Conservation (phyloP, 1,140 invertebrate species). For the Trichoplusia ni region DNA sequence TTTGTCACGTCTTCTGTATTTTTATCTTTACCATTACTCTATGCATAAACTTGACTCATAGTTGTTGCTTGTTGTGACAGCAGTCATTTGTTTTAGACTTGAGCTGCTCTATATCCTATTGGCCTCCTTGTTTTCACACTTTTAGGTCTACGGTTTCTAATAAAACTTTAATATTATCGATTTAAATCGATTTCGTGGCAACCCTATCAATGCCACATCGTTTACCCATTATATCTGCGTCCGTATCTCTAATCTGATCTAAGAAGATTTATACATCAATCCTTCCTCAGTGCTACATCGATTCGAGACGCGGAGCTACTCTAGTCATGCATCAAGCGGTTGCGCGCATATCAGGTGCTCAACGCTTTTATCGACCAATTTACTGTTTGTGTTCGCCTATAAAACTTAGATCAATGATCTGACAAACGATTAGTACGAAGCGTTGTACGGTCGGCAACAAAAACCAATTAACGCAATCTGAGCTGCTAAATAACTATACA, state of each 20-base stretch:
- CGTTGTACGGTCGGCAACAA: no score
- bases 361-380: constrained; percentile 9
- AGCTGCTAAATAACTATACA: no score
- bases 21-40: no score
- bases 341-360: not conserved
- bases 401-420: not conserved
- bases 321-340: constrained; percentile 19
- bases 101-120: no score
- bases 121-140: no score
- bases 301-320: constrained; percentile 33
- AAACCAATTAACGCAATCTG: no score
- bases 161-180: no score
- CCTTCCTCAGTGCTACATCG: constrained; percentile 22
- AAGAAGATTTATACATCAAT: constrained; percentile 52
- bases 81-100: no score
- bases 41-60: no score
- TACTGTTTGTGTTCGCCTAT: not conserved
- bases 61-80: no score
- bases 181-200: not conserved
- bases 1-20: no score
- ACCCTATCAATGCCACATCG: not conserved
- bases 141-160: no score
- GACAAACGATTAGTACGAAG: not conserved
- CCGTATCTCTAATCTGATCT: constrained; percentile 47
- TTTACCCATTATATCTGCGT: not conserved